These are phyloP conservation scores for Cephalopholis sonnerati DNA, from an alignment of 2,113 vertebrate species.

Conservation along the genomic window DNA sequence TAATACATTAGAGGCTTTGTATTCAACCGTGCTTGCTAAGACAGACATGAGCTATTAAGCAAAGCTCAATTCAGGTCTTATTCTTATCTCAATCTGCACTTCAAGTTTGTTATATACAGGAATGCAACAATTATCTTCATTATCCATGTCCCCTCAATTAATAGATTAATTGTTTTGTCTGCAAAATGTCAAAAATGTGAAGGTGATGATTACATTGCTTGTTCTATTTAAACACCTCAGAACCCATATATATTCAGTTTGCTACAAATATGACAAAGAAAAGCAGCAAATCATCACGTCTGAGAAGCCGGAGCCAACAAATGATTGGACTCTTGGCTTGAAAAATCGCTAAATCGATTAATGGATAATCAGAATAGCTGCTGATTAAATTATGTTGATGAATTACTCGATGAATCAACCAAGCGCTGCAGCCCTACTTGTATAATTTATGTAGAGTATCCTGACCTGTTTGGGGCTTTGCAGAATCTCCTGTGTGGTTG, in stretches of 20 bases:
- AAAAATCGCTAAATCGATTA: not conserved
- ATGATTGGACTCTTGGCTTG: not conserved
- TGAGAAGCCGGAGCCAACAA: not conserved
- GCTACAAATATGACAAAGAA: not conserved
- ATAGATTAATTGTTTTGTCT: not conserved
- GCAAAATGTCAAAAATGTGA: conserved; percentile 3
- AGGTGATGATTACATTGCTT: not conserved
- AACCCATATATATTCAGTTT: not conserved
- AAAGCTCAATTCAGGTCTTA: not conserved
- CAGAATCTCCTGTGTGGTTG: conserved; percentile 91
- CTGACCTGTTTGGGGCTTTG: conserved; percentile 92
- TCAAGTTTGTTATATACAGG: not conserved
- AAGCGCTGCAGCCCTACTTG: not conserved
- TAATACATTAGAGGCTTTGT: conserved; percentile 9
- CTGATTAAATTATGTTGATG: not conserved
- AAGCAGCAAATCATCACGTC: not conserved
- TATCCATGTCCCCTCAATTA: not conserved
- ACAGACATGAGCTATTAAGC: not conserved
- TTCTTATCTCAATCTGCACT: not conserved
- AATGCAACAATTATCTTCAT: not conserved
- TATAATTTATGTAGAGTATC: not conserved
- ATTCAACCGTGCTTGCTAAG: not conserved
- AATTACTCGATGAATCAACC: not conserved
- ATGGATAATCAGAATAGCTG: not conserved
- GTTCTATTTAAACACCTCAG: not conserved